Percentiles rank a stretch among this genome's conserved stretches.
Conservation (phyloP, 2,888 invertebrate species). For the Lasioglossum zephyrum region DNA sequence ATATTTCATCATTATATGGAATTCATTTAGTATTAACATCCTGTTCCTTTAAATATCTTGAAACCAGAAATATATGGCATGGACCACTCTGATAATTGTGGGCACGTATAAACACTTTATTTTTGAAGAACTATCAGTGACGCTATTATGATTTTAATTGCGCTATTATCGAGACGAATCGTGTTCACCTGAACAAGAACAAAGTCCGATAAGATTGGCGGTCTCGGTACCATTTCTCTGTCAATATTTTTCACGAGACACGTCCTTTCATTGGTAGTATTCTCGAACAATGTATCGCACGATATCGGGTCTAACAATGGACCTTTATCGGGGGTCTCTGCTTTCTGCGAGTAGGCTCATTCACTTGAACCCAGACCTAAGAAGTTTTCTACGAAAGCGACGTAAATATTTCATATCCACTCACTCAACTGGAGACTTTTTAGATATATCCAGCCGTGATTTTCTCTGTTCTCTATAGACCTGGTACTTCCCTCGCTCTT, state of each 20-base stretch:
- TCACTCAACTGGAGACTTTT: conserved; percentile 25
- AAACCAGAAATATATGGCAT: too few species aligned
- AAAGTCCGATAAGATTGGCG: neutral
- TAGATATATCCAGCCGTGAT: conserved; percentile 6
- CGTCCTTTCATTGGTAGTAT: conserved; percentile 23
- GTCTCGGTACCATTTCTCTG: neutral
- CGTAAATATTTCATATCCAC: conserved; percentile 52
- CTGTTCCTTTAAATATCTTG: too few species aligned
- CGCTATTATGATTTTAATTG: neutral
- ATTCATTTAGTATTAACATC: too few species aligned
- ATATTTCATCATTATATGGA: too few species aligned
- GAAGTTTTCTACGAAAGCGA: conserved; percentile 30
- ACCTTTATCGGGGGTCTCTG: conserved; percentile 40
- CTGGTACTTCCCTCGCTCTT: neutral
- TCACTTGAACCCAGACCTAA: conserved; percentile 34
- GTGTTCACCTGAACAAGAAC: neutral
- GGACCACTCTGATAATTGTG: too few species aligned
- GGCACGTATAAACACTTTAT: too few species aligned
- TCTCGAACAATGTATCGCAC: conserved; percentile 46
- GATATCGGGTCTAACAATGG: conserved; percentile 47
- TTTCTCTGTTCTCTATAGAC: conserved; percentile 1
- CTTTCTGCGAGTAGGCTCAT: conserved; percentile 36
- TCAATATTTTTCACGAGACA: conserved; percentile 32
- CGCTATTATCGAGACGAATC: neutral
- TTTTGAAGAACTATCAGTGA: too few species aligned